These are phyloP conservation scores for Pemphredon lugubris DNA, from an alignment of 2,888 invertebrate species.

Conservation along the genomic window DNA sequence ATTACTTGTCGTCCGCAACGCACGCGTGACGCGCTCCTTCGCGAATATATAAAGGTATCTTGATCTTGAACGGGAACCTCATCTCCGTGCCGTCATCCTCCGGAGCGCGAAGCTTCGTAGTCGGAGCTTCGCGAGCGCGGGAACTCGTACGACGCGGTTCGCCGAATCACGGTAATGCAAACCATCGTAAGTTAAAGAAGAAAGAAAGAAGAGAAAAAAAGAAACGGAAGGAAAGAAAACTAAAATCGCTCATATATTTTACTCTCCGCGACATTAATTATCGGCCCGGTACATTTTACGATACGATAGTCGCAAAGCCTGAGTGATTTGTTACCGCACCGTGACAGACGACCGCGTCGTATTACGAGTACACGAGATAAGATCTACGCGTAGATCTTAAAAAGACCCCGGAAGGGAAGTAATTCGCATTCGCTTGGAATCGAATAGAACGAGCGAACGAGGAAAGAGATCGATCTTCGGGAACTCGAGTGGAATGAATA, in stretches of 20 bases:
- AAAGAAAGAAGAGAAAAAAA: too few relatives aligned
- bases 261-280: neutral
- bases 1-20: constrained; percentile 54
- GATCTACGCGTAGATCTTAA: too few relatives aligned
- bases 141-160: too few relatives aligned
- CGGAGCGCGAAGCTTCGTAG: neutral
- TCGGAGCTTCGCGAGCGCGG: neutral
- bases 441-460: too few relatives aligned
- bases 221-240: neutral
- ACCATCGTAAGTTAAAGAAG: too few relatives aligned
- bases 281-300: neutral
- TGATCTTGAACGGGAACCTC: constrained; percentile 48
- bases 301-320: neutral
- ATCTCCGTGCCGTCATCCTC: neutral
- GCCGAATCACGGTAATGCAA: too few relatives aligned
- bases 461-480: too few relatives aligned
- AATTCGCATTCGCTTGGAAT: too few relatives aligned
- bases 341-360: neutral
- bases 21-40: constrained; percentile 54
- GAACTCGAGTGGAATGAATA: too few relatives aligned
- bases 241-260: too few relatives aligned
- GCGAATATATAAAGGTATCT: constrained; percentile 60
- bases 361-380: too few relatives aligned
- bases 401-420: too few relatives aligned
- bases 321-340: neutral